Evolutionary conservation across 1,140 invertebrate species (phyloP), one percentile per base, ranked within the genome.

Genomic region (Heliconius hermathena): DNA sequence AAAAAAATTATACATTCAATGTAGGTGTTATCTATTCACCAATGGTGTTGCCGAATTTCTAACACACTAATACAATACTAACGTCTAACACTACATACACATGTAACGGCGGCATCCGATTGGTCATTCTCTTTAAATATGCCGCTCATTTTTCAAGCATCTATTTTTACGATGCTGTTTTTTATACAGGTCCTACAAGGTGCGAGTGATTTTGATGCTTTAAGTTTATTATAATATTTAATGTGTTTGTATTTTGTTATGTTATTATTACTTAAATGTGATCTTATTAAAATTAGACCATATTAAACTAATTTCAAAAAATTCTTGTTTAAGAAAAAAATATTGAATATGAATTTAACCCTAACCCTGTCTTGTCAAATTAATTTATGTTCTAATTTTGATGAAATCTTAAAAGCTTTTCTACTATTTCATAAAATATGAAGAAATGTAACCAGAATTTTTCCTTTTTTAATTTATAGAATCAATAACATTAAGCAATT

Each of bases 131-230:
- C 80, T 84, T 80, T 81, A 85, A 86, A 90, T 88, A 84, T 87
- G 81, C 89, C 88, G 88, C 89, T 86, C 89, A 92, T 94, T 94
- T 94, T 94, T 94, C 90, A 85, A 81, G 83, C 78, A 82, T 92
- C 93, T 93, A 93, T 93, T 94, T 93, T 94, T 94, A 91, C 80
- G 79, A 79, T 84, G 79, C 80, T 81, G 78, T 93, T 94, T 94
- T 72, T 94, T 93, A 89, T 91, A 85, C 89, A 83, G 85, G 81
- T 73, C 76, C 49, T 85, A 87, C 71, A 46, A 60, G 16, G 82
- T 29, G 3, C n/a, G 46, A 79, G 33, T 2, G 13, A 20, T 87
- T 76, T 93, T 93, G 89, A 90, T 91, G 88, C 84, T 94, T 89
- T 76, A 77, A 38, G 16, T 66, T 66, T 66, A 66, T 29, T 66